Conservation (phyloP, 2,113 vertebrate species). For the Lepidothrix coronata region DNA sequence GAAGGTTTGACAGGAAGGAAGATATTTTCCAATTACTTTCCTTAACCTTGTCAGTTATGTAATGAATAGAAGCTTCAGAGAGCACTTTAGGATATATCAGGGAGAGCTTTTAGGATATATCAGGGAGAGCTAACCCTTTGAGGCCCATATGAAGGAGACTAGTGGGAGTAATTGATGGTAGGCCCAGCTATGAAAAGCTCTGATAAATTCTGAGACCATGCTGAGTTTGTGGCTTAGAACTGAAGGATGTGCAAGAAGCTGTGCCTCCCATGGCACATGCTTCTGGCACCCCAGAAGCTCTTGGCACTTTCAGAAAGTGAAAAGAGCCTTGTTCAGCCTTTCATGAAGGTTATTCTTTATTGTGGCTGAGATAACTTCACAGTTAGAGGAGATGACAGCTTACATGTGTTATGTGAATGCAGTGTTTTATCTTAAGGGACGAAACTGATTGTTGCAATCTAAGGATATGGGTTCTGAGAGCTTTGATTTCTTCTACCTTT, state of each 20-base stretch:
- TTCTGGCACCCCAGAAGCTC: conserved; percentile 8
- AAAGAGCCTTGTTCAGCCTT: conserved; percentile 1
- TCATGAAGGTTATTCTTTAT: conserved; percentile 29
- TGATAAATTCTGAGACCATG: background rate
- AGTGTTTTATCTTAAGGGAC: background rate
- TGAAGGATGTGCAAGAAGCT: background rate
- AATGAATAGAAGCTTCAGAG: conserved; percentile 12
- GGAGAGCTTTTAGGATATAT: background rate
- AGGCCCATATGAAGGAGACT: background rate
- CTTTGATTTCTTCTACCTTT: conserved; percentile 25
- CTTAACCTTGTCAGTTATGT: background rate
- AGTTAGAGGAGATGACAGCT: conserved; percentile 34
- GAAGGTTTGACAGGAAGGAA: conserved; percentile 9
- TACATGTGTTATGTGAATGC: conserved; percentile 17
- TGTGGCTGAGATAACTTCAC: conserved; percentile 11
- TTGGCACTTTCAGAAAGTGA: conserved; percentile 34
- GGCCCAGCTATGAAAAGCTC: background rate
- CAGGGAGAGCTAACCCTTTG: background rate
- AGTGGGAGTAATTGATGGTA: background rate
- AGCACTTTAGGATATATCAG: background rate
- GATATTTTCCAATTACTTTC: background rate
- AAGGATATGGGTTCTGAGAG: background rate
- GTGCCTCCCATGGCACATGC: background rate
- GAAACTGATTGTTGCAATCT: background rate
- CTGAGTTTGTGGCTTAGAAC: background rate